These are phyloP conservation scores for Metallyticus violacea DNA, from an alignment of 2,888 invertebrate species.

Conservation along the genomic window DNA sequence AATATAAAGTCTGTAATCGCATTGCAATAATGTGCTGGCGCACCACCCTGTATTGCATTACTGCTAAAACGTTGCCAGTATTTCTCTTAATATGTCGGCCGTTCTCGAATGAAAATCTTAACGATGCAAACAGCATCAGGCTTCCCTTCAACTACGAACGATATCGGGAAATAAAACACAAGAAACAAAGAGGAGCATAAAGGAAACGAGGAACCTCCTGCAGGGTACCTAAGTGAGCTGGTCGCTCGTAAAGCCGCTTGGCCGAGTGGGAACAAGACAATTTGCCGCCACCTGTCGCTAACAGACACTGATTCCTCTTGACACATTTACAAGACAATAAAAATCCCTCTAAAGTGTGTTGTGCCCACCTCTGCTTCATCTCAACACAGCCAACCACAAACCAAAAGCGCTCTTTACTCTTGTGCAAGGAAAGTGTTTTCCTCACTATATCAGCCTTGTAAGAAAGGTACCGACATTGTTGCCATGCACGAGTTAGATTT, in stretches of 20 bases:
- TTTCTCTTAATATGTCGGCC: too few relatives aligned
- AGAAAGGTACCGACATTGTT: too few relatives aligned
- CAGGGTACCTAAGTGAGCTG: background rate
- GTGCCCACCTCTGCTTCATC: background rate
- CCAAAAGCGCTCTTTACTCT: background rate
- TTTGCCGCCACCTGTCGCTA: background rate
- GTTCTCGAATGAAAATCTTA: too few relatives aligned
- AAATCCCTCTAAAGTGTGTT: background rate
- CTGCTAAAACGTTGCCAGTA: too few relatives aligned
- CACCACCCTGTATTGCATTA: too few relatives aligned
- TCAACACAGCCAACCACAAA: background rate
- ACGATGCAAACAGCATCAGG: too few relatives aligned
- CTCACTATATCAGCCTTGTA: too few relatives aligned
- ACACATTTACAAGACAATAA: constrained; percentile 7
- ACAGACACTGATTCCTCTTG: background rate
- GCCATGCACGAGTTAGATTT: too few relatives aligned
- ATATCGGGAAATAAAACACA: background rate
- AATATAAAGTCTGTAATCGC: too few relatives aligned
- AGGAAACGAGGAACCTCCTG: background rate
- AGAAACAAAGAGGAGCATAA: background rate
- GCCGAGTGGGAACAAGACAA: background rate
- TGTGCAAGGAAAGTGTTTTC: background rate
- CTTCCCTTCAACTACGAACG: too few relatives aligned
- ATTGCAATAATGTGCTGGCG: too few relatives aligned
- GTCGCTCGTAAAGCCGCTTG: background rate